Evolutionary conservation across 2,888 invertebrate genomes (phyloP).

Genomic region (Trachelus stipa): DNA sequence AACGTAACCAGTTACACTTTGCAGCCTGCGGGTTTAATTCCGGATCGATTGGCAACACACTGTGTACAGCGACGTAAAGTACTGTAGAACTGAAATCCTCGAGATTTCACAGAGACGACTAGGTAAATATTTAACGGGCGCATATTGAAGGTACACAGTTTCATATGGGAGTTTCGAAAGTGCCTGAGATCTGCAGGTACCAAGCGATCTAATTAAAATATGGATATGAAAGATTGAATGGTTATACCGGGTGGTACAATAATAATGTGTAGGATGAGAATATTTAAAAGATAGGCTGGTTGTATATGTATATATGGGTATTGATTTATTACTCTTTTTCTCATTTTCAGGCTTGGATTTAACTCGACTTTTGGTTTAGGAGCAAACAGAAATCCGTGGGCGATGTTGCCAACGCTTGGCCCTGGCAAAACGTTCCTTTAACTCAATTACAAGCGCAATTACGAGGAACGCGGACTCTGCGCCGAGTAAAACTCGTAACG

Average conservation of each 20-base stretch:
- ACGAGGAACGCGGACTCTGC: background rate
- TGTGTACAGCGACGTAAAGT: background rate
- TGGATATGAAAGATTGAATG: background rate
- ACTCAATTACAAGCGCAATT: background rate
- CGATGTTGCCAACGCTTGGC: background rate
- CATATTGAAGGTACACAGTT: background rate
- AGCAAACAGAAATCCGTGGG: background rate
- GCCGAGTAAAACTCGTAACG: conserved; percentile 7
- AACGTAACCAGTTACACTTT: background rate
- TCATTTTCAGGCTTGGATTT: background rate
- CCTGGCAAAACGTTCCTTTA: background rate
- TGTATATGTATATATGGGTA: too few species aligned
- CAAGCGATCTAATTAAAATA: background rate
- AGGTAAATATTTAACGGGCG: background rate
- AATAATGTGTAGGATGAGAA: too few species aligned
- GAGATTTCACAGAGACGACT: background rate
- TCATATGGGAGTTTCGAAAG: background rate
- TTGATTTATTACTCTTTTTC: background rate
- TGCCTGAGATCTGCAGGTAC: background rate
- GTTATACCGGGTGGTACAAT: too few species aligned
- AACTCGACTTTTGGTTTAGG: background rate
- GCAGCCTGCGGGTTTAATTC: background rate
- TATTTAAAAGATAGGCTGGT: too few species aligned
- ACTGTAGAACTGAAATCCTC: background rate
- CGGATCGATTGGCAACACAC: background rate